Conservation (phyloP, 2,888 invertebrate genomes). For the Cancer borealis region DNA sequence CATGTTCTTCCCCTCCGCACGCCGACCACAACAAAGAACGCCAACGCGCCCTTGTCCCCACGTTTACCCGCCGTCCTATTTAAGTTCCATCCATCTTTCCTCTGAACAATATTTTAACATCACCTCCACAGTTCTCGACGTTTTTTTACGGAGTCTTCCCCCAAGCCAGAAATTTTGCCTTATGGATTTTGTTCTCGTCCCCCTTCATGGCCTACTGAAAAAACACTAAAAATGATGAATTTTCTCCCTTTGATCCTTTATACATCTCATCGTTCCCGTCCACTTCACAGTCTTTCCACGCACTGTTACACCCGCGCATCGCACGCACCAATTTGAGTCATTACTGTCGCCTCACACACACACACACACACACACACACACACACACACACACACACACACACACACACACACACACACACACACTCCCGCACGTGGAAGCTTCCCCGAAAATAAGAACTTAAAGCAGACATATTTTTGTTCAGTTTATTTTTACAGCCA, state of each 20-base stretch:
- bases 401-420: background rate
- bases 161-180: background rate
- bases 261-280: slow-evolving; percentile 32
- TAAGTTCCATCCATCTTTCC: slow-evolving; percentile 13
- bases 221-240: background rate
- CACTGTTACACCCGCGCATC: background rate
- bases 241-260: background rate
- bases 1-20: background rate
- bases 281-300: slow-evolving; percentile 13
- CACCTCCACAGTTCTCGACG: background rate
- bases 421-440: background rate
- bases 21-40: background rate
- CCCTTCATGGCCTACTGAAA: background rate
- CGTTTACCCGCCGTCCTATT: background rate
- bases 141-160: background rate
- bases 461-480: background rate
- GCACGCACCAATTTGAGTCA: background rate
- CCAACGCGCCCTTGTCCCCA: background rate
- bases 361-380: background rate
- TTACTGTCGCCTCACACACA: background rate
- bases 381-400: background rate
- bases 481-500: background rate
- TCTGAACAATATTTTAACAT: background rate
- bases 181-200: background rate
- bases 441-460: background rate